Conservation (phyloP, 2,797 vertebrate species). For the Glossophaga mutica region DNA sequence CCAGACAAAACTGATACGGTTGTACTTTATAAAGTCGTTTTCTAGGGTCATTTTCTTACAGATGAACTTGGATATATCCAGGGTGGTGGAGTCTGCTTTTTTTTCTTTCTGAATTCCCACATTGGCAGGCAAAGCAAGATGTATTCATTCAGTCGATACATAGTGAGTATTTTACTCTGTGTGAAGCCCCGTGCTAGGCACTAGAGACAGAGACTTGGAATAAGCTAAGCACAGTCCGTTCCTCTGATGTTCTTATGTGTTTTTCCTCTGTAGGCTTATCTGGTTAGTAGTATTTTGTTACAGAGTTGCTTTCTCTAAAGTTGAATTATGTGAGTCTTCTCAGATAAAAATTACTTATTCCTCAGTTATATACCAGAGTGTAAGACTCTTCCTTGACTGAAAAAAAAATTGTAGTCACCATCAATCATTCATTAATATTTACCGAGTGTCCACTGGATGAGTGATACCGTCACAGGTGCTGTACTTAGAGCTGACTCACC, state of each 20-base stretch:
- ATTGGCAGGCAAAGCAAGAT: conserved; percentile 7
- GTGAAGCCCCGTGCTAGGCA: neutral
- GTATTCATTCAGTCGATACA: neutral
- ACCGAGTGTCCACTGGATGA: conserved; percentile 54
- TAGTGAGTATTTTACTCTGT: neutral
- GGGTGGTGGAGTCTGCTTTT: neutral
- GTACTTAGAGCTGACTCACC: conserved; percentile 51
- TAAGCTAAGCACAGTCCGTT: neutral
- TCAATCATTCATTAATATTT: conserved; percentile 58
- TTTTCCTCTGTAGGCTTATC: neutral
- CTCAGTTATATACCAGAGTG: conserved; percentile 4
- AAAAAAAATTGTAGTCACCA: conserved; percentile 5
- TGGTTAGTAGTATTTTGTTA: conserved; percentile 44
- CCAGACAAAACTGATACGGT: neutral
- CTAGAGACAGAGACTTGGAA: neutral
- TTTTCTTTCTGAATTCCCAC: neutral
- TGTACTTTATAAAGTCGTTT: neutral
- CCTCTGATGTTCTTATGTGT: neutral
- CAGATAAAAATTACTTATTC: conserved; percentile 30
- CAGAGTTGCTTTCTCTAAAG: conserved; percentile 43
- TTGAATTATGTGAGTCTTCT: conserved; percentile 16
- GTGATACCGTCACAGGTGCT: conserved; percentile 43
- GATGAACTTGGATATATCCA: neutral
- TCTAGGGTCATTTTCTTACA: neutral
- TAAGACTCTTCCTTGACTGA: neutral